Evolutionary conservation across 1,140 invertebrate genomes (phyloP).

Genomic region (Ridgeia piscesae): DNA sequence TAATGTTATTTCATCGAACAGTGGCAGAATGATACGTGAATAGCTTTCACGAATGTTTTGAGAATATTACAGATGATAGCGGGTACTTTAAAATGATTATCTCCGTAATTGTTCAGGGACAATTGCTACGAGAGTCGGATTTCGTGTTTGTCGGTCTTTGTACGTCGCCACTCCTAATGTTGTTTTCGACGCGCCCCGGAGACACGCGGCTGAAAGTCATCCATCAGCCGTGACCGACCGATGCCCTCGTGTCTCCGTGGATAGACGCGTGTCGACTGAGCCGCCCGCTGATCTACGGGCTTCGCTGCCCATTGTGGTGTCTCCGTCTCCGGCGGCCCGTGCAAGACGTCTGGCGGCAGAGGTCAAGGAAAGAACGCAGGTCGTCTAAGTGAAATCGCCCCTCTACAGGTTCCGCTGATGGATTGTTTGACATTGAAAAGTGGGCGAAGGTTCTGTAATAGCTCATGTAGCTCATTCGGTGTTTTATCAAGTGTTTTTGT

Average conservation of each 20-base stretch:
- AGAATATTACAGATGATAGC: too few relatives aligned
- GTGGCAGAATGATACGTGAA: not conserved
- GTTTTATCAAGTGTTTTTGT: not conserved
- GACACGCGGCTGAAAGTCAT: not conserved
- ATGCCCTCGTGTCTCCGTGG: not conserved
- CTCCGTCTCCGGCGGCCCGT: not conserved
- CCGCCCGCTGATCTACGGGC: not conserved
- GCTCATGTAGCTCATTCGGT: not conserved
- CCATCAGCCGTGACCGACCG: not conserved
- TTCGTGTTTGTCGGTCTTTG: not conserved
- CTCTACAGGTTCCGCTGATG: not conserved
- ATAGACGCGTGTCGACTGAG: not conserved
- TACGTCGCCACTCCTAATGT: not conserved
- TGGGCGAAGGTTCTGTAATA: not conserved
- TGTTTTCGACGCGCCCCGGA: not conserved
- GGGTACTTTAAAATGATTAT: too few relatives aligned
- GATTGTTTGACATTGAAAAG: not conserved
- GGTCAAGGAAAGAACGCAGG: not conserved
- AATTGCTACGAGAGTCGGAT: not conserved
- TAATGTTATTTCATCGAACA: not conserved
- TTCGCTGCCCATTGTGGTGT: not conserved
- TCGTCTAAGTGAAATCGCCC: not conserved
- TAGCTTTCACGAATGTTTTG: too few relatives aligned
- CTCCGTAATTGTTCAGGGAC: too few relatives aligned
- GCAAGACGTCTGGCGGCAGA: not conserved